These are phyloP conservation scores for Oncorhynchus nerka DNA, from an alignment of 2,113 vertebrate species.

Conservation along the genomic window DNA sequence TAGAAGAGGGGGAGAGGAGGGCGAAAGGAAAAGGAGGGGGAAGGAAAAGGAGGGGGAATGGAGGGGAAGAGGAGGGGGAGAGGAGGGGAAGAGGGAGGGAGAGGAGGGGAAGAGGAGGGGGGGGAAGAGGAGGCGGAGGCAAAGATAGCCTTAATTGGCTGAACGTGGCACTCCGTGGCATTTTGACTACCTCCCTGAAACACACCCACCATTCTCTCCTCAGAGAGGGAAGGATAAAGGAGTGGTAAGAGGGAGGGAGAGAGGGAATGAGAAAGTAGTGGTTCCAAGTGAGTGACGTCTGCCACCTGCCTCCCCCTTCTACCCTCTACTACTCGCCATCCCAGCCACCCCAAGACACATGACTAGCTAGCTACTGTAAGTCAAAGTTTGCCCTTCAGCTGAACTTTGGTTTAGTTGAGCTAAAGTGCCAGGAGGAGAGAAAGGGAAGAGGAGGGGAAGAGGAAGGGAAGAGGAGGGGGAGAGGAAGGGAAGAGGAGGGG, in stretches of 20 bases:
- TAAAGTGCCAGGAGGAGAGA: slow-evolving; percentile 16
- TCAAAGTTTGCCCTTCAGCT: slow-evolving; percentile 88
- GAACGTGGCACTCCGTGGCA: no score
- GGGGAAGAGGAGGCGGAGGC: background rate
- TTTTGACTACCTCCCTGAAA: no score
- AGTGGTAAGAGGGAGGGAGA: background rate
- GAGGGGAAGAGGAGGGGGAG: no score
- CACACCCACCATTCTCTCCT: no score
- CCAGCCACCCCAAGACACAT: slow-evolving; percentile 74
- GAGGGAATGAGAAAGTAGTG: background rate
- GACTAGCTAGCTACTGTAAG: slow-evolving; percentile 80
- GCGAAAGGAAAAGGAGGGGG: no score
- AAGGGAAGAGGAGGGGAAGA: no score
- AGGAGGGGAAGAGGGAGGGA: no score
- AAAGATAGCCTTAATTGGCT: background rate
- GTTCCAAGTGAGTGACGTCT: slow-evolving; percentile 53
- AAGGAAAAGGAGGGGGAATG: no score
- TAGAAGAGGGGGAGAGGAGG: no score
- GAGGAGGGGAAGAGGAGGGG: background rate
- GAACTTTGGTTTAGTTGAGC: slow-evolving; percentile 91
- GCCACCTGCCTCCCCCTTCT: slow-evolving; percentile 22
- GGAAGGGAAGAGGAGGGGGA: no score
- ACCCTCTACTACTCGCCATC: no score
- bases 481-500: no score
- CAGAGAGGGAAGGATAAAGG: slow-evolving; percentile 14